Evolutionary conservation across 2,113 vertebrate genomes (phyloP).

Genomic region (Isurus oxyrinchus): DNA sequence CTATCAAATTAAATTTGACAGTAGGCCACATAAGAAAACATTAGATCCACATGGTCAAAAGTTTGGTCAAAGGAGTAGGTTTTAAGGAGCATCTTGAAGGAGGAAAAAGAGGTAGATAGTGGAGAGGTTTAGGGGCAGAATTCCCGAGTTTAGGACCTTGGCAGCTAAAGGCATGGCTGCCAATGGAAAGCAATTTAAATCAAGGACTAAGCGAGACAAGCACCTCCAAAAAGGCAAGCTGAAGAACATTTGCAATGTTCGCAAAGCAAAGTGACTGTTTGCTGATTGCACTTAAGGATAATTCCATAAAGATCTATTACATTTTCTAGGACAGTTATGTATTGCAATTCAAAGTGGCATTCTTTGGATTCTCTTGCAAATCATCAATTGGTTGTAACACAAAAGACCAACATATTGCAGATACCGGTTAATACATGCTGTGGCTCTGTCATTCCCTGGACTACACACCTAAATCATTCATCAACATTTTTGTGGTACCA

Average conservation of each 20-base stretch:
- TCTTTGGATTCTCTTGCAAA: background rate
- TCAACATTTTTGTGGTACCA: background rate
- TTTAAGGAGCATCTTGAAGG: background rate
- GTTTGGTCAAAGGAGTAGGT: background rate
- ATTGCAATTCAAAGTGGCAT: background rate
- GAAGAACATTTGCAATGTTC: slow-evolving; percentile 8
- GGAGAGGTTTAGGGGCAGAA: background rate
- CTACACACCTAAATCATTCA: background rate
- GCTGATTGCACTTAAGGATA: background rate
- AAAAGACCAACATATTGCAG: background rate
- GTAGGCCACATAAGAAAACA: background rate
- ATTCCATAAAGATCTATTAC: background rate
- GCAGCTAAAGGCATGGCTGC: background rate
- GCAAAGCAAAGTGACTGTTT: background rate
- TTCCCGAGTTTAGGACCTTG: background rate
- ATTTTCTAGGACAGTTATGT: background rate
- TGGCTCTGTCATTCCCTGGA: background rate
- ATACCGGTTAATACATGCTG: background rate
- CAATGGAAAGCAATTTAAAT: background rate
- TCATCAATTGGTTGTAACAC: background rate
- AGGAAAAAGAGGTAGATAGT: background rate
- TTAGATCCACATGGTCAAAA: background rate
- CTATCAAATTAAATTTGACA: background rate
- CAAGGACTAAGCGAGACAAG: background rate
- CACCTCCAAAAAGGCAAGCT: background rate